Conservation (phyloP, 1,140 invertebrate species). For the Galleria mellonella region DNA sequence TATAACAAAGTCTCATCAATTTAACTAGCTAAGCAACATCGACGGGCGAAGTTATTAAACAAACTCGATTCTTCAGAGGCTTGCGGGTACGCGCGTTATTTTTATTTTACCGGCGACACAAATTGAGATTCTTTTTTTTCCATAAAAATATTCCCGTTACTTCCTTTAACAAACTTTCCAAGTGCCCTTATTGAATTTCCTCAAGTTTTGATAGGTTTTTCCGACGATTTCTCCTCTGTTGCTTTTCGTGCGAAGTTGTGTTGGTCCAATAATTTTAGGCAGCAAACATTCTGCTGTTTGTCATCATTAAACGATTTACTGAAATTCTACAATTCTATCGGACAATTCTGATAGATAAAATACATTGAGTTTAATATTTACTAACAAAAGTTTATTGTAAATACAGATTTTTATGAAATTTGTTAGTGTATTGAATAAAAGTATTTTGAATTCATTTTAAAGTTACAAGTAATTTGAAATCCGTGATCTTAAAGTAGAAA, state of each 20-base stretch:
- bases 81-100: constrained; percentile 29
- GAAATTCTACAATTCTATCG: no score
- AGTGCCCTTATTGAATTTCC: constrained; percentile 71
- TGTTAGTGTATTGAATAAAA: no score
- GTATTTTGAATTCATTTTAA: no score
- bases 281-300: constrained; percentile 35
- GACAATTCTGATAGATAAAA: no score
- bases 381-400: no score
- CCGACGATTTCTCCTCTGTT: constrained; percentile 55
- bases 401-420: no score
- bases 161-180: constrained; percentile 65
- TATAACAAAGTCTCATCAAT: not conserved
- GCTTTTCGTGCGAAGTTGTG: constrained; percentile 37
- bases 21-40: constrained; percentile 2
- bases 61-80: constrained; percentile 26
- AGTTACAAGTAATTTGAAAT: no score
- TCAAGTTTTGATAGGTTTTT: constrained; percentile 71
- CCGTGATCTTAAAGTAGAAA: no score
- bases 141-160: constrained; percentile 61
- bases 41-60: constrained; percentile 23
- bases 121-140: constrained; percentile 58
- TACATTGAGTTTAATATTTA: no score
- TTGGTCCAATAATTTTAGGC: constrained; percentile 39
- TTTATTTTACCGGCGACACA: constrained; percentile 61
- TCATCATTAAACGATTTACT: constrained; percentile 19